Percentiles rank a stretch among this genome's conserved stretches.
These are phyloP conservation scores for Theretra japonica DNA, from an alignment of 2,888 invertebrate genomes.

Conservation along the genomic window DNA sequence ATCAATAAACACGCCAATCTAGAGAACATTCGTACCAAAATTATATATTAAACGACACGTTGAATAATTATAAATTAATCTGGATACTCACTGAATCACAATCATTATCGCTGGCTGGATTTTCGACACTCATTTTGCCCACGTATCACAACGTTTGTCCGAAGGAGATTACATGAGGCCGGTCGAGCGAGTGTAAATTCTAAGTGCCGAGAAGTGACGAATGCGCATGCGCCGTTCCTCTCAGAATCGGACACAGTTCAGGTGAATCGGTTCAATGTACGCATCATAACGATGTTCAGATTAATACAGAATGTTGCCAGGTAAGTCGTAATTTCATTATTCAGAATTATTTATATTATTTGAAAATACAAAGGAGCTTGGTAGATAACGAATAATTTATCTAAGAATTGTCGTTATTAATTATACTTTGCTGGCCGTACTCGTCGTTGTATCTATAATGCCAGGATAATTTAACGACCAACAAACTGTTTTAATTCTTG, in stretches of 20 bases:
- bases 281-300: conserved; percentile 42
- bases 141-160: conserved; percentile 76
- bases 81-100: conserved; percentile 85
- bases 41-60: conserved; percentile 43
- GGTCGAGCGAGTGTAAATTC: conserved; percentile 70
- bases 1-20: conserved; percentile 77
- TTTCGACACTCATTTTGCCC: conserved; percentile 88
- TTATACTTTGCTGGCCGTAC: too few species aligned
- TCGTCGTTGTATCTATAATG: too few species aligned
- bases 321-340: neutral
- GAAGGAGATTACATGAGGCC: conserved; percentile 72
- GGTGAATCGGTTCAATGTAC: conserved; percentile 36
- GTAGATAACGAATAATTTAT: too few species aligned
- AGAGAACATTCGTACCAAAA: conserved; percentile 38
- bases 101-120: conserved; percentile 84
- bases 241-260: conserved; percentile 60
- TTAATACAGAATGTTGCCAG: neutral
- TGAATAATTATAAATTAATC: conserved; percentile 48
- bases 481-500: too few species aligned
- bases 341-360: neutral
- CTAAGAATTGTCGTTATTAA: too few species aligned
- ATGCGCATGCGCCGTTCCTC: conserved; percentile 85
- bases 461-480: too few species aligned
- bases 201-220: conserved; percentile 85
- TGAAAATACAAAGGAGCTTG: neutral